phyloP scores from a whole-genome alignment of 2,797 vertebrate species.

The Anniella stebbinsi region DNA sequence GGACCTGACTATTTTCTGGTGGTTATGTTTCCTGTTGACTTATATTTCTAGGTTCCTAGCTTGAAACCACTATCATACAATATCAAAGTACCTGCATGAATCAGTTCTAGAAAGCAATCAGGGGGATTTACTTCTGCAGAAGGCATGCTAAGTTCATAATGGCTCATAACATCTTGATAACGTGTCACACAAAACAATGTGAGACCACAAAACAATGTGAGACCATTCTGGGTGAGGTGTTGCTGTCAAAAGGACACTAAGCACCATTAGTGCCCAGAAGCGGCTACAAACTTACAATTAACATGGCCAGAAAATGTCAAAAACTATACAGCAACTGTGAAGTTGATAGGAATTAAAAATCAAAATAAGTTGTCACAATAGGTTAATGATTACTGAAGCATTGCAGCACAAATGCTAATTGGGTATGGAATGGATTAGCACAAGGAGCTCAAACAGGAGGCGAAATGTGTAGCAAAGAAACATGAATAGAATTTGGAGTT shows the following conservation, averaged over 20 bases:
- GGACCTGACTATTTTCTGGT: neutral
- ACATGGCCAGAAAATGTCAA: neutral
- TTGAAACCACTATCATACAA: neutral
- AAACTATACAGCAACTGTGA: neutral
- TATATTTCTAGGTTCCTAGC: neutral
- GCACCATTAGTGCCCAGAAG: neutral
- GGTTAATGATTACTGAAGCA: conserved; percentile 31
- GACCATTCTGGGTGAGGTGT: neutral
- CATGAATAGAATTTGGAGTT: neutral
- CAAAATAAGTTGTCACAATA: conserved; percentile 23
- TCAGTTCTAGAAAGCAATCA: conserved; percentile 30
- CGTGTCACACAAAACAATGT: neutral
- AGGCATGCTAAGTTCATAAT: neutral
- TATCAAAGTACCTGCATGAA: neutral
- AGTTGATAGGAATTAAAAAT: conserved; percentile 24
- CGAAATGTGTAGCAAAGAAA: neutral
- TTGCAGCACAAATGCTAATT: conserved; percentile 12
- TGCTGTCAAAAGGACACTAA: neutral
- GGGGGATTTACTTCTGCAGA: conserved; percentile 21
- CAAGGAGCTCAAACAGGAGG: fast-evolving
- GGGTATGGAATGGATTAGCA: neutral
- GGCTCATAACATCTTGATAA: neutral
- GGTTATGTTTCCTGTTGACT: neutral
- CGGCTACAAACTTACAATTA: neutral
- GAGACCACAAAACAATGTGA: conserved; percentile 6